phyloP scores from a whole-genome alignment of 2,113 vertebrate genomes.

The Junco hyemalis region DNA sequence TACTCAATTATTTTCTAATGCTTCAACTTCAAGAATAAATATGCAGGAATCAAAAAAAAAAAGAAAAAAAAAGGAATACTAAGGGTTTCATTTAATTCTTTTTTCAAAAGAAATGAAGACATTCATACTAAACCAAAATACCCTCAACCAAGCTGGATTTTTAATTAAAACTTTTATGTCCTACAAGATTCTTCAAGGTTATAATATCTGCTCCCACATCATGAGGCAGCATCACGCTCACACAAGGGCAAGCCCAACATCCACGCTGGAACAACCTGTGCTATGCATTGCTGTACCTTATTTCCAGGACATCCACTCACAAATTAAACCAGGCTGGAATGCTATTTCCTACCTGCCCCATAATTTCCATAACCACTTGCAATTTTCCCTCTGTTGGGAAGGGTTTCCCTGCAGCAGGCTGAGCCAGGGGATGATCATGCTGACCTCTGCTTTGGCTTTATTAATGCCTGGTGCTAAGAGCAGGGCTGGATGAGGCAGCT shows the following conservation, averaged over 20 bases:
- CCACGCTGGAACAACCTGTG: neutral
- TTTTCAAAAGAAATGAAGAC: slow-evolving; percentile 48
- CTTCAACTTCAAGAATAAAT: slow-evolving; percentile 65
- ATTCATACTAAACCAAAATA: slow-evolving; percentile 24
- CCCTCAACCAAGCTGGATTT: neutral
- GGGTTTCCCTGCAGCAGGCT: neutral
- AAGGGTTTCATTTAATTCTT: slow-evolving; percentile 45
- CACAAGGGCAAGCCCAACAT: neutral
- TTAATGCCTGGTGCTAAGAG: neutral
- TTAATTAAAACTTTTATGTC: slow-evolving; percentile 45
- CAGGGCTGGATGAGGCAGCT: fast-evolving
- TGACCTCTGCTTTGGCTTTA: neutral
- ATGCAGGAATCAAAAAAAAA: slow-evolving; percentile 25
- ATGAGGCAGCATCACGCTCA: neutral
- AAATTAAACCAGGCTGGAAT: slow-evolving; percentile 20
- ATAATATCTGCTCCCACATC: neutral
- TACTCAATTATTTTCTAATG: slow-evolving; percentile 71
- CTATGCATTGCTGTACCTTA: neutral
- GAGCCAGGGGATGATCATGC: neutral
- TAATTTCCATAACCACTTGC: slow-evolving; percentile 3
- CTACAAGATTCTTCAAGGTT: slow-evolving; percentile 53
- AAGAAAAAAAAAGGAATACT: neutral
- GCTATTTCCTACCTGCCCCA: neutral
- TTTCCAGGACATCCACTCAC: neutral
- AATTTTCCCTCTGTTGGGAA: neutral